Evolutionary conservation across 2,797 vertebrate species (phyloP).

Genomic region (Falco novaeseelandiae): DNA sequence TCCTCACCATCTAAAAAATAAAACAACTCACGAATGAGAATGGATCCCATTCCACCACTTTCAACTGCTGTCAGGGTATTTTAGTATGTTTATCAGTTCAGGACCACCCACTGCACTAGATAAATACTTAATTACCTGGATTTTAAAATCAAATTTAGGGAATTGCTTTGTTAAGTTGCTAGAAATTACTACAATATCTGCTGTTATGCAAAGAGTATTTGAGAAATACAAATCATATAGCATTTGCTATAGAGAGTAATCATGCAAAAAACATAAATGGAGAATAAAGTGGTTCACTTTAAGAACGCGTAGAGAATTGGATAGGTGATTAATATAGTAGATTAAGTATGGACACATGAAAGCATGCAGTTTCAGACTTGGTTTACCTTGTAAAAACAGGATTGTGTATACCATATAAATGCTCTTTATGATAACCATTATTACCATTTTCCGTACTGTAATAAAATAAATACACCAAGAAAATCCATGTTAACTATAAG

Average conservation of each 20-base stretch:
- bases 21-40: neutral
- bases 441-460: constrained; percentile 95
- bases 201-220: neutral
- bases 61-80: neutral
- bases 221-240: neutral
- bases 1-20: neutral
- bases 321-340: neutral
- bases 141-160: neutral
- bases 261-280: constrained; percentile 36
- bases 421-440: constrained; percentile 98
- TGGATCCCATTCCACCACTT: neutral
- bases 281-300: neutral
- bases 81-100: neutral
- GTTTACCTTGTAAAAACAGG: constrained; percentile 92
- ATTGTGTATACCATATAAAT: constrained; percentile 89
- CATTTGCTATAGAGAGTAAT: neutral
- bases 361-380: constrained; percentile 71
- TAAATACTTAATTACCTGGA: neutral
- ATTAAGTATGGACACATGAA: constrained; percentile 7
- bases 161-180: neutral
- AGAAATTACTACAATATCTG: neutral
- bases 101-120: neutral
- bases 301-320: constrained; percentile 26
- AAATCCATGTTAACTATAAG: constrained; percentile 63
- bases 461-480: constrained; percentile 84